Evolutionary conservation across 2,888 invertebrate genomes (phyloP).

Genomic region (Synanthedon tipuliformis): DNA sequence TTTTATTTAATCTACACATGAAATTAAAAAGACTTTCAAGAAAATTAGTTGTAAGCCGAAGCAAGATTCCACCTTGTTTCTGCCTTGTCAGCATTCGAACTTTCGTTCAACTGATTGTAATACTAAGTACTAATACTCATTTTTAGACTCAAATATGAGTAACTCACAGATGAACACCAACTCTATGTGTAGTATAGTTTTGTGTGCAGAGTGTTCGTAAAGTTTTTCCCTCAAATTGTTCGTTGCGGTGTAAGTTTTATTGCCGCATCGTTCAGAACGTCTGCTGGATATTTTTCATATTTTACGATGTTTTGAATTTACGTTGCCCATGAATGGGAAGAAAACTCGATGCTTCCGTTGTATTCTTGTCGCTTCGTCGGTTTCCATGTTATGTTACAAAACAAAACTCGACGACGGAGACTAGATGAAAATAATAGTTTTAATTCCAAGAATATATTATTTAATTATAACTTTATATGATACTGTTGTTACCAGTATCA

Average conservation of each 20-base stretch:
- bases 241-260: conserved; percentile 34
- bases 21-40: too few relatives aligned
- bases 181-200: not conserved
- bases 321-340: conserved; percentile 31
- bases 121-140: too few relatives aligned
- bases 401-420: not conserved
- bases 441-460: too few relatives aligned
- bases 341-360: conserved; percentile 22
- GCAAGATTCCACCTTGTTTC: too few relatives aligned
- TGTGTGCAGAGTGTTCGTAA: conserved; percentile 8
- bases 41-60: too few relatives aligned
- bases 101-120: too few relatives aligned
- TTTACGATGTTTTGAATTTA: conserved; percentile 63
- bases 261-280: conserved; percentile 23
- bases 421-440: too few relatives aligned
- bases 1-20: too few relatives aligned
- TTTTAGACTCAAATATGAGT: too few relatives aligned
- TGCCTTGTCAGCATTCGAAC: too few relatives aligned
- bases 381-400: not conserved
- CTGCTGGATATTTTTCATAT: conserved; percentile 55
- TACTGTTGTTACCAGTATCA: too few relatives aligned
- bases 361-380: conserved; percentile 1
- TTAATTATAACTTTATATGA: too few relatives aligned
- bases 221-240: conserved; percentile 27
- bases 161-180: not conserved